phyloP scores from a whole-genome alignment of 2,113 vertebrate genomes.

The Mobula hypostoma region DNA sequence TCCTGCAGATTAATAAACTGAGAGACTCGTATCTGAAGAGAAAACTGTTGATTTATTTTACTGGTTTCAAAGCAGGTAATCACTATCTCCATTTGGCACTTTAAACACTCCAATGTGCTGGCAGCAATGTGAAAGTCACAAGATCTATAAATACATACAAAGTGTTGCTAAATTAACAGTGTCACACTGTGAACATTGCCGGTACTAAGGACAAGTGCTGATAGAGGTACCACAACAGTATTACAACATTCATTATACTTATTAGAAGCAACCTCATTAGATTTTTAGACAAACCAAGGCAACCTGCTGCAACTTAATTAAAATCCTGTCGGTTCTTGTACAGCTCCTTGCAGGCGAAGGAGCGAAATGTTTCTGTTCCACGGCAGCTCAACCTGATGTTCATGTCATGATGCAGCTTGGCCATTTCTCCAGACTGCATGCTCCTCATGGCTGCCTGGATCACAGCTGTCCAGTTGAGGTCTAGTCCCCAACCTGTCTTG shows the following conservation, averaged over 20 bases:
- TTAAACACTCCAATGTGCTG: slow-evolving; percentile 29
- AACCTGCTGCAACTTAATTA: slow-evolving; percentile 34
- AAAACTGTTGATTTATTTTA: slow-evolving; percentile 31
- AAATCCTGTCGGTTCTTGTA: slow-evolving; percentile 16
- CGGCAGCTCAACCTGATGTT: neutral
- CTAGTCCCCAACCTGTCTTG: neutral
- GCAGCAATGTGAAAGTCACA: slow-evolving; percentile 31
- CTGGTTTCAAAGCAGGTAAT: slow-evolving; percentile 28
- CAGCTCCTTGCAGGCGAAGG: neutral
- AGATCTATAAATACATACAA: slow-evolving; percentile 32
- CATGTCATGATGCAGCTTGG: neutral
- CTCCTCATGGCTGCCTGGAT: neutral
- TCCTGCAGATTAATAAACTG: neutral
- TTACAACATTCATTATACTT: slow-evolving; percentile 25
- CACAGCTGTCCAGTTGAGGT: neutral
- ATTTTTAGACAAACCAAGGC: slow-evolving; percentile 33
- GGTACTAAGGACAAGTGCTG: slow-evolving; percentile 29
- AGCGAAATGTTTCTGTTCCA: slow-evolving; percentile 1
- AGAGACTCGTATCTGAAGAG: neutral
- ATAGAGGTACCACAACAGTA: slow-evolving; percentile 31
- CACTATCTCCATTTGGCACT: slow-evolving; percentile 34
- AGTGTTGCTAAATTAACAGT: slow-evolving; percentile 31
- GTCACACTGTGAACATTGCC: slow-evolving; percentile 19
- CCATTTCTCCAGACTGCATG: neutral
- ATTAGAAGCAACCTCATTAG: slow-evolving; percentile 30